phyloP scores from a whole-genome alignment of 1,140 invertebrate species.

The Maniola jurtina region DNA sequence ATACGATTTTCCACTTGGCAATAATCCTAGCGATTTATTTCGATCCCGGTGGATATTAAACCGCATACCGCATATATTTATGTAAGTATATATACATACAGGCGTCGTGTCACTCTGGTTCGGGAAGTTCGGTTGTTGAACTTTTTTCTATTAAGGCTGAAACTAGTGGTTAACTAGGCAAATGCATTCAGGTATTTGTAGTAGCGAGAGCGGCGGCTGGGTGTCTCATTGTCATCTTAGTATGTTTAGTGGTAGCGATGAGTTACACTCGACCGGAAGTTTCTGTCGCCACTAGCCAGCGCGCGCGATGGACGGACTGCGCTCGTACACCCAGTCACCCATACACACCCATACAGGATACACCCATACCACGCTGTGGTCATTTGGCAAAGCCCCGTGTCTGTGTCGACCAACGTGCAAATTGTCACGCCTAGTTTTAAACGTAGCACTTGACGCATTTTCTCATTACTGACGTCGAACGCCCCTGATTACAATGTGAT shows the following conservation, averaged over 20 bases:
- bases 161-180: slow-evolving; percentile 30
- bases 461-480: slow-evolving; percentile 36
- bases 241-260: slow-evolving; percentile 62
- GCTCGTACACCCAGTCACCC: slow-evolving; percentile 22
- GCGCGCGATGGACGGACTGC: slow-evolving; percentile 26
- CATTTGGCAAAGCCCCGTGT: slow-evolving; percentile 35
- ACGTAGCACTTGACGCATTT: slow-evolving; percentile 44
- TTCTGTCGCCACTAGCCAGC: slow-evolving; percentile 56
- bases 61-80: slow-evolving; percentile 70
- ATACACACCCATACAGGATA: neutral
- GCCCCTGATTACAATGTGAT: slow-evolving; percentile 29
- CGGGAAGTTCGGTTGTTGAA: slow-evolving; percentile 65
- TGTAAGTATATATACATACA: slow-evolving; percentile 40
- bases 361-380: slow-evolving; percentile 21
- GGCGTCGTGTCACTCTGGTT: slow-evolving; percentile 47
- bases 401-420: slow-evolving; percentile 28
- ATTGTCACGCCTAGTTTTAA: slow-evolving; percentile 34
- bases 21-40: slow-evolving; percentile 77
- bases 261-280: slow-evolving; percentile 52
- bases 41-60: slow-evolving; percentile 71
- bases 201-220: slow-evolving; percentile 35
- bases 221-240: slow-evolving; percentile 47
- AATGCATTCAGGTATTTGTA: slow-evolving; percentile 34
- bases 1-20: slow-evolving; percentile 75
- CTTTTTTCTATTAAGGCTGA: slow-evolving; percentile 49